A percentile compares a stretch with the other conserved stretches of the same genome.
Conservation (phyloP, 2,888 invertebrate genomes). For the Piscicola geometra region DNA sequence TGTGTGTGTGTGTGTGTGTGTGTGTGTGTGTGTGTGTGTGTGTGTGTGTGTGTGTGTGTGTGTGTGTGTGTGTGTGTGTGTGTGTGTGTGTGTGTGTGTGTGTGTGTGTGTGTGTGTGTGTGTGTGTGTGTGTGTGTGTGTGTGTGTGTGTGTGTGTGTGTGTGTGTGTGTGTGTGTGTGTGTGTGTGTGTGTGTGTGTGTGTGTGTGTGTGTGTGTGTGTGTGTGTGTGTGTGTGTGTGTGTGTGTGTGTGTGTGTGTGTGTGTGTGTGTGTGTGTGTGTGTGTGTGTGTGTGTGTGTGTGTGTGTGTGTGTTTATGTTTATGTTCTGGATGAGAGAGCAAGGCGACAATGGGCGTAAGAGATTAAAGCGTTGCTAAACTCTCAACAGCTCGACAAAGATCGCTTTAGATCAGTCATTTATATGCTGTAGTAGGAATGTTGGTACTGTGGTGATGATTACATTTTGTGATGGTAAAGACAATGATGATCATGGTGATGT, state of each 20-base stretch:
- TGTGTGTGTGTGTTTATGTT: not conserved
- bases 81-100: constrained; percentile 19
- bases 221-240: constrained; percentile 19
- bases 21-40: constrained; percentile 28
- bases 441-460: too few relatives aligned
- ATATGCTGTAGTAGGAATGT: too few relatives aligned
- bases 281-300: constrained; percentile 17
- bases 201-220: constrained; percentile 19
- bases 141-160: constrained; percentile 19
- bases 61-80: constrained; percentile 22
- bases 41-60: constrained; percentile 16
- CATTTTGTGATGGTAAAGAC: too few relatives aligned
- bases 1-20: constrained; percentile 23
- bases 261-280: constrained; percentile 19
- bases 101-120: constrained; percentile 19
- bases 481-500: too few relatives aligned
- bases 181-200: constrained; percentile 19
- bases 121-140: constrained; percentile 19
- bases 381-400: too few relatives aligned
- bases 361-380: too few relatives aligned
- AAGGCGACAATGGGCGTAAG: too few relatives aligned
- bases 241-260: constrained; percentile 19
- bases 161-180: constrained; percentile 19
- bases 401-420: too few relatives aligned
- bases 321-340: too few relatives aligned